These are phyloP conservation scores for Ardeotis arabs DNA, from an alignment of 2,113 vertebrate genomes.

Conservation along the genomic window DNA sequence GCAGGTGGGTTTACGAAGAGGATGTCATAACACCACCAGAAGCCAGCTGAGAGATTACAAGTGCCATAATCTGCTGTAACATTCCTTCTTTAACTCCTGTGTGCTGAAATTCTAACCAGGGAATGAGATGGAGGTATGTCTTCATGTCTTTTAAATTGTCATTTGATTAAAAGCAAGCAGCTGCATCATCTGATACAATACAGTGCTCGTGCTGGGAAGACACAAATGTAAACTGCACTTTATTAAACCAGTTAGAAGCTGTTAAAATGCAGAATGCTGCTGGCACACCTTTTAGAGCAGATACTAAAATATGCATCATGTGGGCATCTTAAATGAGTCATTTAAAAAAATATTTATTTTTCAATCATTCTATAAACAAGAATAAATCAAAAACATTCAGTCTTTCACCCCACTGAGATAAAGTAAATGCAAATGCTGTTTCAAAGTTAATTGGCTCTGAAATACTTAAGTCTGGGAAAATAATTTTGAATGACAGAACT, in stretches of 20 bases:
- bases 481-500: slow-evolving; percentile 18
- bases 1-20: slow-evolving; percentile 22
- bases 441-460: slow-evolving; percentile 31
- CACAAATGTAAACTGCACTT: slow-evolving; percentile 37
- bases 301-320: slow-evolving; percentile 35
- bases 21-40: neutral
- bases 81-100: neutral
- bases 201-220: slow-evolving; percentile 39
- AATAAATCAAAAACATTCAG: slow-evolving; percentile 49
- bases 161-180: slow-evolving; percentile 65
- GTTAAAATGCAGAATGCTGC: slow-evolving; percentile 50
- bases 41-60: slow-evolving; percentile 17
- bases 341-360: slow-evolving; percentile 29
- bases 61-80: neutral
- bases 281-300: slow-evolving; percentile 47
- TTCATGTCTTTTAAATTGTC: slow-evolving; percentile 30
- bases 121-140: neutral
- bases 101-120: neutral
- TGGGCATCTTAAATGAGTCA: slow-evolving; percentile 8
- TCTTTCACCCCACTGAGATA: slow-evolving; percentile 40
- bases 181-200: slow-evolving; percentile 35
- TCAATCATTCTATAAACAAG: slow-evolving; percentile 41
- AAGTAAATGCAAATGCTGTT: slow-evolving; percentile 34
- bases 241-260: slow-evolving; percentile 48
- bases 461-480: slow-evolving; percentile 23